A percentile compares a stretch with the other conserved stretches of the same genome.
These are phyloP conservation scores for Euleptes europaea DNA, from an alignment of 2,113 vertebrate genomes.

Conservation along the genomic window DNA sequence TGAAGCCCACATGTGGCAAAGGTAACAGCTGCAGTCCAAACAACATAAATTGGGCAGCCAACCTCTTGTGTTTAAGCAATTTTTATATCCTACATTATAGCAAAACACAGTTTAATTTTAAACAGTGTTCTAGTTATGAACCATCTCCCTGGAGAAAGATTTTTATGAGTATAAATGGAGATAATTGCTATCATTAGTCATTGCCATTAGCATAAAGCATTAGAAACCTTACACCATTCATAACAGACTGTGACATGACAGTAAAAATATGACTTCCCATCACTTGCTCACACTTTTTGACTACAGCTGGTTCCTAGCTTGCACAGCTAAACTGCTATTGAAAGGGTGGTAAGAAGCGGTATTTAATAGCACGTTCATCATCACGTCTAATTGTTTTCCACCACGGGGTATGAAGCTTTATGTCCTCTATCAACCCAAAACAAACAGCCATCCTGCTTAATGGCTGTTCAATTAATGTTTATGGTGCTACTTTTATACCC, in stretches of 20 bases:
- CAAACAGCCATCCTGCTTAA: conserved; percentile 66
- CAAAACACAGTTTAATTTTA: conserved; percentile 65
- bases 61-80: conserved; percentile 59
- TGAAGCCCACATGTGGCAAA: conserved; percentile 38
- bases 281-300: conserved; percentile 47
- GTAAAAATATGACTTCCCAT: conserved; percentile 62
- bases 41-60: conserved; percentile 62
- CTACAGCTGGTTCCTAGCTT: conserved; percentile 54
- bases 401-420: conserved; percentile 67
- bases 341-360: conserved; percentile 49
- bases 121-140: conserved; percentile 55
- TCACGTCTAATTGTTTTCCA: conserved; percentile 69
- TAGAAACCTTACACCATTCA: conserved; percentile 61
- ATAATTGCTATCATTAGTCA: conserved; percentile 70
- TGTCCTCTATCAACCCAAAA: conserved; percentile 66
- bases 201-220: conserved; percentile 65
- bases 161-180: conserved; percentile 67
- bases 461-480: conserved; percentile 71
- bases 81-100: conserved; percentile 59
- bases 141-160: conserved; percentile 60
- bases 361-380: conserved; percentile 65
- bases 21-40: conserved; percentile 52
- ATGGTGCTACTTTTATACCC: conserved; percentile 62
- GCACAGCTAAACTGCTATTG: conserved; percentile 42
- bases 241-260: conserved; percentile 57